Evolutionary conservation across 2,888 invertebrate species (phyloP), one percentile per base, ranked within the genome.

Genomic region (Aelia acuminata): DNA sequence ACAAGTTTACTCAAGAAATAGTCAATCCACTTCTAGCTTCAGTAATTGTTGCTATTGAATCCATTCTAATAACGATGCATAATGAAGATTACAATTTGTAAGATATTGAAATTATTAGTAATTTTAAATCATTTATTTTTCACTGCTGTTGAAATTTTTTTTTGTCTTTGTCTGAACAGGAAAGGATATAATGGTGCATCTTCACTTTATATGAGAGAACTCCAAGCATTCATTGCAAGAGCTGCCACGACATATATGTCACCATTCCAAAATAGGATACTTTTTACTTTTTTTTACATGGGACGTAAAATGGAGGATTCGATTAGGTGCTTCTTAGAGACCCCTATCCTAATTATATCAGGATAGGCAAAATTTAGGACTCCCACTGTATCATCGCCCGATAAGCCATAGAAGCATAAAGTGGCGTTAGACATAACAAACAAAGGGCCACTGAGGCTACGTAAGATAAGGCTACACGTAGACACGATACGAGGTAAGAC

Each of bases 31-130:
- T 95, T 91, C 91, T 94, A 90, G 94, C 94, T 90, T 96, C 98
- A 0, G 96, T 98, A 90, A 95, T 95, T 89, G 96, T 96, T 90
- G 96, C 98, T 0, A 94, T 98, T 49, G 97, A 96, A 92, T 97
- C 98, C 70, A 98, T 99, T 91, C 94, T 99, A 49, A 94, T 98
- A 90, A 98, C 98, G 31, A 97, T 99, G 94, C 98, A 99, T 92
- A 94, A 95, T 90, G 96, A 96, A 84, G 95, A 96, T 91, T 95
- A 94, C 91, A 93, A 93, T 90, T 92, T 93, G 94, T 94, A 91
- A 91, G 89, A 18, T 80, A 10, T 8, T 80, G 11, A 39, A 80
- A 43, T 43, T 13, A 22, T 11, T 13, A 49, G n/a, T 53, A 20
- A 7, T 11, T 70, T 87, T 43, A 10, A 75, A 39, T 87, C 0